Evolutionary conservation across 2,888 invertebrate species (phyloP).

Genomic region (Ochropacha duplaris): DNA sequence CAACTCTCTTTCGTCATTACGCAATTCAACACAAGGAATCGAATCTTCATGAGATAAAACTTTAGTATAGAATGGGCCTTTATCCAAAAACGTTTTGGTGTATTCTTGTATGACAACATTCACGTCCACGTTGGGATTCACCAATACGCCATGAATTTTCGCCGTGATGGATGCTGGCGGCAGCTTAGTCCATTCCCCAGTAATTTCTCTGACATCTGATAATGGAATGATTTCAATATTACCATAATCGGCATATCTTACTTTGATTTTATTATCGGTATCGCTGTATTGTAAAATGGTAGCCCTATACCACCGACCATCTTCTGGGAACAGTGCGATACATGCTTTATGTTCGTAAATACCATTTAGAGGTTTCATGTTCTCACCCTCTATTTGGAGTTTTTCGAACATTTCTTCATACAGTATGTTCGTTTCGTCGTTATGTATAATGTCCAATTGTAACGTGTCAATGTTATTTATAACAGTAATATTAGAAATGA

Average conservation of each 20-base stretch:
- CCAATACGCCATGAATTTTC: slow-evolving; percentile 60
- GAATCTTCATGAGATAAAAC: slow-evolving; percentile 40
- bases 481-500: slow-evolving; percentile 57
- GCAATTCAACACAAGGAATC: slow-evolving; percentile 57
- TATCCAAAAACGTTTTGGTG: slow-evolving; percentile 50
- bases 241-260: slow-evolving; percentile 90
- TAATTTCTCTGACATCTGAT: slow-evolving; percentile 74
- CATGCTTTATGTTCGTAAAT: slow-evolving; percentile 83
- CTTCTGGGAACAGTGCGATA: slow-evolving; percentile 83
- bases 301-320: slow-evolving; percentile 89
- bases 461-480: slow-evolving; percentile 54
- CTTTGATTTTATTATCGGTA: slow-evolving; percentile 71
- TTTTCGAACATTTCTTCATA: slow-evolving; percentile 76
- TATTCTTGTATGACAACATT: slow-evolving; percentile 52
- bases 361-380: slow-evolving; percentile 68
- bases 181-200: slow-evolving; percentile 70
- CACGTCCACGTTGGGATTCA: slow-evolving; percentile 55
- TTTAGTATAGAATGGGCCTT: slow-evolving; percentile 59
- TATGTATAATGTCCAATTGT: slow-evolving; percentile 60
- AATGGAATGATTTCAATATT: slow-evolving; percentile 82
- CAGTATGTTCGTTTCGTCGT: slow-evolving; percentile 59
- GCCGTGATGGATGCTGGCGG: slow-evolving; percentile 80
- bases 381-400: slow-evolving; percentile 69
- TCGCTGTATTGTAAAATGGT: slow-evolving; percentile 79
- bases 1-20: slow-evolving; percentile 46